phyloP scores from a whole-genome alignment of 2,888 invertebrate species.

The Helobdella robusta region DNA sequence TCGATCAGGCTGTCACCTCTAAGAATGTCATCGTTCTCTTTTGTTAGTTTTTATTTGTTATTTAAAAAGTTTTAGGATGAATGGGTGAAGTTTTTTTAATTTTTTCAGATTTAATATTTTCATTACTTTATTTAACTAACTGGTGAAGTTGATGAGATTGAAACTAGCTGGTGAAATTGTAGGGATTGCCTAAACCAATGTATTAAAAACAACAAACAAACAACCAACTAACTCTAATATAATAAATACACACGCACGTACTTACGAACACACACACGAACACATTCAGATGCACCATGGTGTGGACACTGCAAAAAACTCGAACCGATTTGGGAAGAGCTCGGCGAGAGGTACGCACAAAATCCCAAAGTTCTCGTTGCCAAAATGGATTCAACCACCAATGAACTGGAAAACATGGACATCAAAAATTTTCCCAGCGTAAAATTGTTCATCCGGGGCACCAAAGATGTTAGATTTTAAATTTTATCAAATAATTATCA shows the following conservation, averaged over 20 bases:
- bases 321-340: slow-evolving; percentile 85
- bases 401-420: slow-evolving; percentile 90
- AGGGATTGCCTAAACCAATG: too few relatives aligned
- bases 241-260: too few relatives aligned
- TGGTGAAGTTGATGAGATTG: too few relatives aligned
- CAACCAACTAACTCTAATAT: too few relatives aligned
- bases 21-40: slow-evolving; percentile 96
- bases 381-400: slow-evolving; percentile 95
- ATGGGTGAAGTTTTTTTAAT: background rate
- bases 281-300: slow-evolving; percentile 94
- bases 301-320: slow-evolving; percentile 94
- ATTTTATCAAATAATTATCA: background rate
- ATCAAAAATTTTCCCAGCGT: slow-evolving; percentile 66
- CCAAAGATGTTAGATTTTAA: slow-evolving; percentile 54
- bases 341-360: slow-evolving; percentile 83
- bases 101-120: too few relatives aligned
- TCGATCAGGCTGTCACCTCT: slow-evolving; percentile 65
- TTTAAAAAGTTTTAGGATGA: background rate
- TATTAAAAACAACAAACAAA: too few relatives aligned
- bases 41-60: slow-evolving; percentile 52
- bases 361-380: slow-evolving; percentile 71
- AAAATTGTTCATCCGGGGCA: slow-evolving; percentile 74
- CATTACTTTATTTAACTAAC: too few relatives aligned
- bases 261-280: too few relatives aligned
- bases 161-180: too few relatives aligned